phyloP scores from a whole-genome alignment of 2,888 invertebrate genomes.

The Lamellibrachia columna region DNA sequence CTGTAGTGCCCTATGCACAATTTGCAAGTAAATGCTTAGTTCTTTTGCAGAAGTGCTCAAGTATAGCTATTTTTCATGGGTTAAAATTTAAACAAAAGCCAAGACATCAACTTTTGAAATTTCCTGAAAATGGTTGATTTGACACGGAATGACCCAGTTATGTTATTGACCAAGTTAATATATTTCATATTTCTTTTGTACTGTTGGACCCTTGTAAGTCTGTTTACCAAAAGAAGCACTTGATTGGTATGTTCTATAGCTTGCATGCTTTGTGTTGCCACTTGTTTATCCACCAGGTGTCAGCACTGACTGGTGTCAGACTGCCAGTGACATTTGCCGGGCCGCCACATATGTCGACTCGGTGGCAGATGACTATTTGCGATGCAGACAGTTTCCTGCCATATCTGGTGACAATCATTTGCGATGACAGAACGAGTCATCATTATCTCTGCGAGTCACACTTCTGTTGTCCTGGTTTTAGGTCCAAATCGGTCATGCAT shows the following conservation, averaged over 20 bases:
- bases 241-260: background rate
- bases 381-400: background rate
- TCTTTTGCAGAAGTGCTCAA: too few species aligned
- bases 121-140: background rate
- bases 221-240: background rate
- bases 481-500: background rate
- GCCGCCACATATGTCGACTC: background rate
- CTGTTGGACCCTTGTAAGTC: background rate
- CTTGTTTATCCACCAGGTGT: conserved; percentile 11
- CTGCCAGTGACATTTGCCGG: background rate
- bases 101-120: too few species aligned
- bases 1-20: too few species aligned
- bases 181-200: background rate
- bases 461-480: background rate
- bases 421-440: background rate
- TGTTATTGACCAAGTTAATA: background rate
- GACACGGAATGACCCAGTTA: background rate
- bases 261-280: background rate
- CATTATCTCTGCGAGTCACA: background rate
- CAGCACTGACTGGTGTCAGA: background rate
- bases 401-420: background rate
- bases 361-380: background rate
- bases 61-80: too few species aligned
- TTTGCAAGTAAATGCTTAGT: too few species aligned
- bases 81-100: too few species aligned